phyloP scores from a whole-genome alignment of 2,797 vertebrate species.

The Leptoclinus maculatus region DNA sequence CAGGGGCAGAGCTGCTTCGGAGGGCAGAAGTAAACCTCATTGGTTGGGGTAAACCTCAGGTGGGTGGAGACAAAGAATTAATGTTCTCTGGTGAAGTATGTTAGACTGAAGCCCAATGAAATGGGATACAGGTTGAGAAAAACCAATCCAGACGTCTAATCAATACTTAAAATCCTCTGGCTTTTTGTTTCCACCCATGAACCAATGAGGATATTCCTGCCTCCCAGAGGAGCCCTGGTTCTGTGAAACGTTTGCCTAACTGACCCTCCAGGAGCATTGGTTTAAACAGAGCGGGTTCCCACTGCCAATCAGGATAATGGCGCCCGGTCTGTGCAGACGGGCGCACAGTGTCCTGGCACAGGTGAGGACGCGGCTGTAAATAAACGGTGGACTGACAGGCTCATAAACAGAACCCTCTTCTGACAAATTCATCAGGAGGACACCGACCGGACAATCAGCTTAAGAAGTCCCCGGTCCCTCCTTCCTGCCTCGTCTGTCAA shows the following conservation, averaged over 20 bases:
- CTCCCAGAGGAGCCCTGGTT: constrained; percentile 1
- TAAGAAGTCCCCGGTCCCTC: constrained; percentile 80
- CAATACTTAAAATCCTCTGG: not conserved
- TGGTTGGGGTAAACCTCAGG: constrained; percentile 68
- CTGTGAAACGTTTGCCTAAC: constrained; percentile 4
- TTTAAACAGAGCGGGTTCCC: constrained; percentile 28
- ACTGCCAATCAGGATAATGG: constrained; percentile 77
- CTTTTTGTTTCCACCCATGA: constrained; percentile 12
- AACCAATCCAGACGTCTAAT: not conserved
- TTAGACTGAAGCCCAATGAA: constrained; percentile 15
- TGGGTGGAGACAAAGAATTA: constrained; percentile 57
- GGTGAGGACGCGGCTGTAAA: constrained; percentile 78
- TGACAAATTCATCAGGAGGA: constrained; percentile 69
- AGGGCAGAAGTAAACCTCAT: constrained; percentile 65
- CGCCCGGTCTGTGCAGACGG: constrained; percentile 31
- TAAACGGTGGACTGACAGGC: constrained; percentile 69
- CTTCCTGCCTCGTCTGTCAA: constrained; percentile 84
- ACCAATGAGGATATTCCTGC: not conserved
- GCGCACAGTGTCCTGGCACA: constrained; percentile 73
- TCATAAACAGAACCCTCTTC: constrained; percentile 69
- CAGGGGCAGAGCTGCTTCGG: constrained; percentile 35
- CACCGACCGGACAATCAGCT: constrained; percentile 79
- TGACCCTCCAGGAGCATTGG: not conserved
- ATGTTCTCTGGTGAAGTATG: constrained; percentile 41
- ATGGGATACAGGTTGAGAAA: not conserved